Base-by-base conservation (phyloP, 1,140 invertebrate species). In the Campodea augens region DNA sequence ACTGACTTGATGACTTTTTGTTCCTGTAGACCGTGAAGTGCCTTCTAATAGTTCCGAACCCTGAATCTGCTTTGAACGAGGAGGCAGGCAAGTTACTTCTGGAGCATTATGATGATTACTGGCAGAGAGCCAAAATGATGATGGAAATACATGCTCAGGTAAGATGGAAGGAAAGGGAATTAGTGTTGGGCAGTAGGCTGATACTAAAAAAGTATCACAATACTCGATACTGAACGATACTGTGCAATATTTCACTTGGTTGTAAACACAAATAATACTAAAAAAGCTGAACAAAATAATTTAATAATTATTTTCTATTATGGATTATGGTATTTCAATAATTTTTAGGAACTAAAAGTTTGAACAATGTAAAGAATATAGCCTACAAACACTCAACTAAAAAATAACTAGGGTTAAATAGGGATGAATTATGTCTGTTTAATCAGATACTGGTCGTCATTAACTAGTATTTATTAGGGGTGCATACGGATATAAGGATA, bases 61-160 rank as follows among this genome's bases (percentile, higher is more conserved):
- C 88, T 1, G 88, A 93, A 68, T 91, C 87, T 49, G 88, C 88
- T 29, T 69, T 93, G 42, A 93, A 92, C 61, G 87, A 90, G 67
- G 87, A 92, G 67, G 88, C 88, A 47, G 87, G 88, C 23, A 90
- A 88, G 67, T 66, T 92, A 54, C 65, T 92, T 44, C 64, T 91
- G 51, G 87, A 91, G 63, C 78, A 84, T 55, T 92, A 92, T 58
- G 82, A 90, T 59, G 84, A 89, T 60, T 92, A 91, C 65, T 86
- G 74, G 10, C 74, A 80, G 57, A 67, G 88, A 60, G 88, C 88
- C 15, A 81, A 80, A 66, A 82, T 93, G 78, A 90, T 89, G 75
- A 91, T 87, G 27, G 87, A 91, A 70, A 89, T 92, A 55, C 87
- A 93, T 70, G 88, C 88, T 40, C 73, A 75, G 47, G 42, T 50